phyloP scores from a whole-genome alignment of 2,797 vertebrate species.

The Sebastes matsubarae region DNA sequence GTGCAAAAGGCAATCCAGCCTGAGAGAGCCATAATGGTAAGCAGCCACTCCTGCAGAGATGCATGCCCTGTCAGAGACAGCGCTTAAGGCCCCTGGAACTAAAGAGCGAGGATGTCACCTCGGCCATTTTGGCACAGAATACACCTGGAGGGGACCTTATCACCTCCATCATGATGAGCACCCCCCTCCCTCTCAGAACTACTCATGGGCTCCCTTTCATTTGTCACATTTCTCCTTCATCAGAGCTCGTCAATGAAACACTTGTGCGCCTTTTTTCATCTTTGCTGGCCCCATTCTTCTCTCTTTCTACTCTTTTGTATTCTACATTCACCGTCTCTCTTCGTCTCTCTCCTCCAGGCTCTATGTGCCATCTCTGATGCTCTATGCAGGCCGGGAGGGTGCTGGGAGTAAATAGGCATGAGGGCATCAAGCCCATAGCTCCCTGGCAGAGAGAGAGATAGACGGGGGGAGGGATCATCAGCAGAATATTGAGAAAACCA shows the following conservation, averaged over 20 bases:
- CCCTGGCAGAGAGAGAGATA: constrained; percentile 19
- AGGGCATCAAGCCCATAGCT: constrained; percentile 56
- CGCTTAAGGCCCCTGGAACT: constrained; percentile 9
- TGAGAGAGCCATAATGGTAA: constrained; percentile 51
- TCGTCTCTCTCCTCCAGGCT: constrained; percentile 54
- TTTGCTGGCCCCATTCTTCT: constrained; percentile 21
- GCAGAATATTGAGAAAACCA: constrained; percentile 59
- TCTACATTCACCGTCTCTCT: constrained; percentile 44
- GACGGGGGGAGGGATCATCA: constrained; percentile 25
- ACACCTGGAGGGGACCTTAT: constrained; percentile 36
- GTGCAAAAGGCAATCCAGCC: constrained; percentile 23
- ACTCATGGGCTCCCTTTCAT: constrained; percentile 38
- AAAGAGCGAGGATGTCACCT: constrained; percentile 25
- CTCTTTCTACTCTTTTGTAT: constrained; percentile 50
- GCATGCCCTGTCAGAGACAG: constrained; percentile 46
- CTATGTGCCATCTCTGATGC: constrained; percentile 44
- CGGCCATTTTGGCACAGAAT: constrained; percentile 28
- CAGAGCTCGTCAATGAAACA: constrained; percentile 33
- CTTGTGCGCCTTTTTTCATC: constrained; percentile 19
- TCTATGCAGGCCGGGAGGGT: constrained; percentile 57
- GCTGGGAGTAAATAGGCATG: constrained; percentile 55
- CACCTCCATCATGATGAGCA: constrained; percentile 33
- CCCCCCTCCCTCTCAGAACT: not conserved
- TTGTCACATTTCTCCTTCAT: constrained; percentile 45
- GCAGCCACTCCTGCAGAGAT: constrained; percentile 53